Percentiles rank a stretch among this genome's conserved stretches.
These are phyloP conservation scores for Garrulus glandarius DNA, from an alignment of 2,797 vertebrate species.

Conservation along the genomic window DNA sequence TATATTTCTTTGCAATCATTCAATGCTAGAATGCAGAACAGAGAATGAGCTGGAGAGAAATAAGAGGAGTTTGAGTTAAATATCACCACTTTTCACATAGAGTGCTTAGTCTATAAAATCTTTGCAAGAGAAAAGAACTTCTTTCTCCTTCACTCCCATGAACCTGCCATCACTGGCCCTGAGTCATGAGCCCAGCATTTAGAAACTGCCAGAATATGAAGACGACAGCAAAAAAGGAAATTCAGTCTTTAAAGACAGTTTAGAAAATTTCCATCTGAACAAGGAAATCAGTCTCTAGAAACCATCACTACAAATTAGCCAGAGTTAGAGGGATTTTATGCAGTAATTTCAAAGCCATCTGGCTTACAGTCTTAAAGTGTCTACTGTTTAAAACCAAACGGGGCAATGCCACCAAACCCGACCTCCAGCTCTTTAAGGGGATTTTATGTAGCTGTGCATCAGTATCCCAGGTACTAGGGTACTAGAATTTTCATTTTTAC, in stretches of 20 bases:
- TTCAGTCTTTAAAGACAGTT: neutral
- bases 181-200: neutral
- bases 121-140: neutral
- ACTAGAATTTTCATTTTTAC: neutral
- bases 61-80: neutral
- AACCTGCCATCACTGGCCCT: neutral
- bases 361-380: neutral
- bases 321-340: neutral
- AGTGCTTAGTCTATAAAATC: neutral
- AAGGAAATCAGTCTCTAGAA: neutral
- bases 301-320: neutral
- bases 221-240: neutral
- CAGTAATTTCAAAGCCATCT: neutral
- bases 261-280: neutral
- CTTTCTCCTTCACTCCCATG: neutral
- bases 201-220: neutral
- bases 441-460: neutral
- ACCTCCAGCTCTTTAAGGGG: neutral
- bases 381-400: neutral
- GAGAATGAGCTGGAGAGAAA: neutral
- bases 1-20: neutral
- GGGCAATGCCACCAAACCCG: neutral
- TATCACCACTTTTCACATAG: neutral
- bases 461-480: neutral
- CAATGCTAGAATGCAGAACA: neutral